These are phyloP conservation scores for Acleris cristana DNA, from an alignment of 2,888 invertebrate genomes.

Conservation along the genomic window DNA sequence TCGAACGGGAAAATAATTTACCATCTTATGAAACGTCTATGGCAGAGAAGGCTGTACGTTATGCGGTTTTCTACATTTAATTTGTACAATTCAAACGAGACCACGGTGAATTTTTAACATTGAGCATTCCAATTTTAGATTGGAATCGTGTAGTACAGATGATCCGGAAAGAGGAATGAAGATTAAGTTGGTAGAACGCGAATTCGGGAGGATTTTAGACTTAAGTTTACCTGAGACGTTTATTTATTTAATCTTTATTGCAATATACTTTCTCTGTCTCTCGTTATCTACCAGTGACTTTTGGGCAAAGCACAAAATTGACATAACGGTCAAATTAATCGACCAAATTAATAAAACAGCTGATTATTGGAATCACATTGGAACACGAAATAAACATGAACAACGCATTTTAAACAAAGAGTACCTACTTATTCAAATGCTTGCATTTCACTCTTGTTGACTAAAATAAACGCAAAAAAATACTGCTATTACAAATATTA, in stretches of 20 bases:
- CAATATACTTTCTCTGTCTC: neutral
- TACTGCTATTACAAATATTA: neutral
- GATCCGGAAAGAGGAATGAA: constrained; percentile 26
- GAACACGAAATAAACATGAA: no score
- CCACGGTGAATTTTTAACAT: constrained; percentile 23
- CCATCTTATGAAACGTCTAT: constrained; percentile 35
- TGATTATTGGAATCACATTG: no score
- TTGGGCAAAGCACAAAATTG: no score
- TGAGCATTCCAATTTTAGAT: constrained; percentile 35
- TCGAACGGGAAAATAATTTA: constrained; percentile 39
- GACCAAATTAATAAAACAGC: no score
- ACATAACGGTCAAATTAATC: no score
- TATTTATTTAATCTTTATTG: constrained; percentile 5
- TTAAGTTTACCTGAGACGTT: constrained; percentile 24
- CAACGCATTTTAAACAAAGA: neutral
- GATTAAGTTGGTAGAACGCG: constrained; percentile 28
- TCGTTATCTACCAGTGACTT: no score
- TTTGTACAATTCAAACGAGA: constrained; percentile 33
- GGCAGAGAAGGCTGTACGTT: constrained; percentile 14
- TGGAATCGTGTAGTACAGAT: constrained; percentile 33
- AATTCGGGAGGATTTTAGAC: constrained; percentile 15
- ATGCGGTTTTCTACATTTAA: constrained; percentile 29
- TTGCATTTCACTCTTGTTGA: neutral
- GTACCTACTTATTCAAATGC: neutral
- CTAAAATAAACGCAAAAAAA: neutral